Conservation (phyloP, 1,140 invertebrate species). For the Drosophila parabipectinata region DNA sequence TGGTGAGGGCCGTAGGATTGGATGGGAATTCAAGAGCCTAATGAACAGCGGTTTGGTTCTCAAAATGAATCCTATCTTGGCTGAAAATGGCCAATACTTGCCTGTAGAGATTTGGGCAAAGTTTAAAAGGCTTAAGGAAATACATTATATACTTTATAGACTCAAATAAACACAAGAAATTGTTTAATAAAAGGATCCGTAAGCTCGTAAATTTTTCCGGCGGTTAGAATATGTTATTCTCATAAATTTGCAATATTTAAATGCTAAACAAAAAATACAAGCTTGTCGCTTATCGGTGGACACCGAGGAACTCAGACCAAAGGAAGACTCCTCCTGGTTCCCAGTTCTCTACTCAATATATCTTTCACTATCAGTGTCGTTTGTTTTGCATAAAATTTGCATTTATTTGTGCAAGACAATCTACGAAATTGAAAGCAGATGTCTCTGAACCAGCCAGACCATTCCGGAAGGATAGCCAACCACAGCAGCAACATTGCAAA, state of each 20-base stretch:
- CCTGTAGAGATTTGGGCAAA: slow-evolving; percentile 3
- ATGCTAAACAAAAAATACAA: neutral
- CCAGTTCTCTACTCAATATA: slow-evolving; percentile 11
- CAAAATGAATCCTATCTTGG: neutral
- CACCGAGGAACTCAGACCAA: neutral
- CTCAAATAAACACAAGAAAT: too few relatives aligned
- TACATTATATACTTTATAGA: too few relatives aligned
- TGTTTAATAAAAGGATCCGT: too few relatives aligned
- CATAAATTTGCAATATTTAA: slow-evolving; percentile 33
- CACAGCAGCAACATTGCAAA: slow-evolving; percentile 30
- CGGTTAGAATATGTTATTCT: slow-evolving; percentile 1
- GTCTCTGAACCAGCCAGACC: slow-evolving; percentile 38
- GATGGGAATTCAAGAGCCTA: slow-evolving; percentile 17
- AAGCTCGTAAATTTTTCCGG: neutral
- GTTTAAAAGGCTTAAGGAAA: neutral
- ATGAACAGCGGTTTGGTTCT: slow-evolving; percentile 37
- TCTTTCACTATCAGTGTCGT: slow-evolving; percentile 41
- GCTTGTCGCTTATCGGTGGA: neutral
- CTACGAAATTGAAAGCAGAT: slow-evolving; percentile 73
- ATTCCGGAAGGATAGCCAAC: neutral
- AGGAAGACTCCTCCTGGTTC: neutral
- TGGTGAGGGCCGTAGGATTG: neutral
- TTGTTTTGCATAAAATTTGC: slow-evolving; percentile 76
- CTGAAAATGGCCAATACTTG: slow-evolving; percentile 7
- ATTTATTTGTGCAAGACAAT: slow-evolving; percentile 62